A percentile compares a stretch with the other conserved stretches of the same genome.
Conservation (phyloP, 2,797 vertebrate genomes). For the Carcharodon carcharias region DNA sequence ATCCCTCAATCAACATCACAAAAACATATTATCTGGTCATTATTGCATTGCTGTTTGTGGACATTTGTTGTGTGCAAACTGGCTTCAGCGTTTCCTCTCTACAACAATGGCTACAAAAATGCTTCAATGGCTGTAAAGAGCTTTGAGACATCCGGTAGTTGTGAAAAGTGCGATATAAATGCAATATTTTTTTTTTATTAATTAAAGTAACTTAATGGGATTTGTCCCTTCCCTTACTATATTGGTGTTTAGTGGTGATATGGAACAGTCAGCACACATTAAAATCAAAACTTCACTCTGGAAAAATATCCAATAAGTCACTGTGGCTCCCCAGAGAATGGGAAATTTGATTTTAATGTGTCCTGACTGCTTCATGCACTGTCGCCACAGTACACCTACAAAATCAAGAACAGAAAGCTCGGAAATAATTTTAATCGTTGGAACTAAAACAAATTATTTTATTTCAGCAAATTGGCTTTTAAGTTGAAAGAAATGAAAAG, state of each 20-base stretch:
- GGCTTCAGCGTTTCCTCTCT: too few species aligned
- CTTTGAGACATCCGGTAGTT: too few species aligned
- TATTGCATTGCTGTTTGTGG: too few species aligned
- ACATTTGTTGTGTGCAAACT: too few species aligned
- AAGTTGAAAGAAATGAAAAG: not conserved
- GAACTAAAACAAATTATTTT: not conserved
- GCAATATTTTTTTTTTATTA: not conserved
- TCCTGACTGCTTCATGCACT: constrained; percentile 1
- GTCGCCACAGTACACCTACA: not conserved
- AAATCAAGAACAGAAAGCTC: not conserved
- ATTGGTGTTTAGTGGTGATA: not conserved
- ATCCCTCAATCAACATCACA: too few species aligned
- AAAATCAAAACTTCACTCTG: not conserved
- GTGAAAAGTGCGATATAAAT: too few species aligned
- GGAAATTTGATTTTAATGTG: constrained; percentile 10
- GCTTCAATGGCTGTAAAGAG: too few species aligned
- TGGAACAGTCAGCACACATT: not conserved
- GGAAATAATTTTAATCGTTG: not conserved
- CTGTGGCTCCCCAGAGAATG: not conserved
- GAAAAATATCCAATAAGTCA: not conserved
- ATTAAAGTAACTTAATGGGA: not conserved
- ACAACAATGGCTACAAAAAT: too few species aligned
- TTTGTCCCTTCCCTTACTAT: not conserved
- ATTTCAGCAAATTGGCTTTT: not conserved
- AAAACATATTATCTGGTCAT: too few species aligned